Conservation (phyloP, 2,888 invertebrate species). For the Galerucella calmariensis region DNA sequence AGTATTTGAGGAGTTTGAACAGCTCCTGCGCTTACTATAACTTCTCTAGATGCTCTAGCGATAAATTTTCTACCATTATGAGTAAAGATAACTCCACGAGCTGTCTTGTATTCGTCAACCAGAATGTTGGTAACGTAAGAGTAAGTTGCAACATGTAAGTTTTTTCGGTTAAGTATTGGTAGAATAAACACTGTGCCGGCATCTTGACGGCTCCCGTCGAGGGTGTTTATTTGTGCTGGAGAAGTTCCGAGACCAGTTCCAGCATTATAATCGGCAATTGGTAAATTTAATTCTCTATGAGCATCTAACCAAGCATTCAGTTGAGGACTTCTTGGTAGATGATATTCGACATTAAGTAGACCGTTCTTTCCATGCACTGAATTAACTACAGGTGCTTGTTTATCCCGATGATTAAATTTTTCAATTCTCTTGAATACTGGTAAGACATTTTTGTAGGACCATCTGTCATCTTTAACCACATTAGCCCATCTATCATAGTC, state of each 20-base stretch:
- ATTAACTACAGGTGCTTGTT: constrained; percentile 25
- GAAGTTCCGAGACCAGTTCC: constrained; percentile 68
- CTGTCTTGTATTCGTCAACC: constrained; percentile 70
- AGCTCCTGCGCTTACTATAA: constrained; percentile 81
- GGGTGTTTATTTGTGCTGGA: constrained; percentile 74
- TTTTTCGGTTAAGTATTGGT: constrained; percentile 72
- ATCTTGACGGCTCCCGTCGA: constrained; percentile 78
- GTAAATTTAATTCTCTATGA: constrained; percentile 73
- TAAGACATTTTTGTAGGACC: constrained; percentile 71
- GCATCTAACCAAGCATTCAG: constrained; percentile 75
- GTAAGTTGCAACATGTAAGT: constrained; percentile 76
- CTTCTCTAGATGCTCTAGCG: constrained; percentile 74
- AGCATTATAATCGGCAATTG: constrained; percentile 42
- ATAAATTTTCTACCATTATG: constrained; percentile 69
- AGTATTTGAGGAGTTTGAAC: constrained; percentile 85
- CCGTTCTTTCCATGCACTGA: constrained; percentile 38
- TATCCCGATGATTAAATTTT: constrained; percentile 32
- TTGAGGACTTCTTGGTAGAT: constrained; percentile 50
- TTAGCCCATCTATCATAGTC: constrained; percentile 67
- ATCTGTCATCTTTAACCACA: constrained; percentile 53
- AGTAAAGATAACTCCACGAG: constrained; percentile 75
- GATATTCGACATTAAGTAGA: constrained; percentile 46
- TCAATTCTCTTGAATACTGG: constrained; percentile 59
- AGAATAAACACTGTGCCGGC: constrained; percentile 80
- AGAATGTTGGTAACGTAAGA: constrained; percentile 73